Evolutionary conservation across 2,797 vertebrate species (phyloP), one percentile per base, ranked within the genome.

Genomic region (Spatula versicolor): DNA sequence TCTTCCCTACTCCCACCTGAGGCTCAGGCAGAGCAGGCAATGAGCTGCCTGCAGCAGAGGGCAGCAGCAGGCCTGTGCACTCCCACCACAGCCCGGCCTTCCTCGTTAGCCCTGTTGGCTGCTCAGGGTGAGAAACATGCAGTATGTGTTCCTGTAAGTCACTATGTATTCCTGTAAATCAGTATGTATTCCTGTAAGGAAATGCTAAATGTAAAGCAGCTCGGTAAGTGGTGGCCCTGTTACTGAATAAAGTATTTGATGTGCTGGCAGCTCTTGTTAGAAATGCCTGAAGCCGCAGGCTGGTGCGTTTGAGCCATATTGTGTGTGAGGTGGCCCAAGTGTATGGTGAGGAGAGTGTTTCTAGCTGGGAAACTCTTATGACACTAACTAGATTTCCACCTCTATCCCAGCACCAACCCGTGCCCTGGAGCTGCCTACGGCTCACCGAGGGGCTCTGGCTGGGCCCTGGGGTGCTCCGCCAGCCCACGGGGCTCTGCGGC

Each of bases 1-100:
- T 25, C 26, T 80, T 19, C 15, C 11, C 8, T 4, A 17, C 41
- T 26, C 17, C 35, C 11, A 43, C n/a, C 56, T 4, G 1, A 14
- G 9, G 39, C 14, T 21, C 13, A 19, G 33, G 50, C 37, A 52
- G 41, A 11, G 13, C 20, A 35, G 63, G n/a, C 72, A 4, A 28
- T 5, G 19, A 11, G 22, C 5, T 26, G 52, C 18, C 18, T 1
- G 6, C 18, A 16, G 69, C 77, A 56, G 69, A 28, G 46, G 50
- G 83, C 77, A 58, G 88, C 50, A 52, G 28, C n/a, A 7, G 30
- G 81, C 8, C 9, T 7, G 31, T 1, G 2, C 30, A 14, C 7
- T 1, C 26, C 19, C 0, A 0, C 7, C 41, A 4, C n/a, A 0
- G 1, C 11, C n/a, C 25, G 7, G 52, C n/a, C 37, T 68, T 9